Conservation (phyloP, 2,888 invertebrate genomes). For the Ypsolopha sequella region DNA sequence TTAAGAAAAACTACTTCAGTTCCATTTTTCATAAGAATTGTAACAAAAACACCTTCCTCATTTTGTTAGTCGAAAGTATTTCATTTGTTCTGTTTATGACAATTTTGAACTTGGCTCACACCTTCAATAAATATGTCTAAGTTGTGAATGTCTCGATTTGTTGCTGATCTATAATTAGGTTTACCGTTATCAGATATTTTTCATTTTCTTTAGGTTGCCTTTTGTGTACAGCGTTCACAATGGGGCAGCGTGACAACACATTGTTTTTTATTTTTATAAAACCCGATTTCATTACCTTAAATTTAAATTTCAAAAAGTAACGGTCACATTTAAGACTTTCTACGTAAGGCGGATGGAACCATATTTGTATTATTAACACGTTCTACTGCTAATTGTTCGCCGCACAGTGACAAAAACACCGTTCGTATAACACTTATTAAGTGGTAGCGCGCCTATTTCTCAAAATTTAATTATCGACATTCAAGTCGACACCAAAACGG, state of each 20-base stretch:
- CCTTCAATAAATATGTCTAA: conserved; percentile 27
- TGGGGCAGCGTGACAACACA: conserved; percentile 34
- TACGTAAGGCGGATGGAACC: conserved; percentile 7
- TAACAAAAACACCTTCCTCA: conserved; percentile 10
- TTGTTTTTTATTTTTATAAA: conserved; percentile 38
- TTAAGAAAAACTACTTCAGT: conserved; percentile 9
- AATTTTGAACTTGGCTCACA: conserved; percentile 40
- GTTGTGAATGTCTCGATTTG: conserved; percentile 58
- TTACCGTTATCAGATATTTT: conserved; percentile 50
- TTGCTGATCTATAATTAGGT: conserved; percentile 58
- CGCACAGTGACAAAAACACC: conserved; percentile 39
- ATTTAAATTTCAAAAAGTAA: conserved; percentile 9
- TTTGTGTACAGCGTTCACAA: conserved; percentile 29
- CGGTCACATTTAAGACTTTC: conserved; percentile 6
- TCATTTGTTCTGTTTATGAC: conserved; percentile 21
- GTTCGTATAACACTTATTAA: conserved; percentile 62
- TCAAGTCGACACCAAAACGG: conserved; percentile 50
- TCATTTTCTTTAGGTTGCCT: conserved; percentile 45
- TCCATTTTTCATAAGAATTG: conserved; percentile 11
- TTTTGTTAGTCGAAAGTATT: conserved; percentile 1
- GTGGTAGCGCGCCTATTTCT: conserved; percentile 42
- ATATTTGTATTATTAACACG: conserved; percentile 59
- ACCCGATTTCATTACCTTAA: conserved; percentile 3
- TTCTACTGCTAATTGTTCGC: conserved; percentile 54
- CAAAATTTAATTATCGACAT: conserved; percentile 65